Evolutionary conservation across 2,888 invertebrate species (phyloP).

Genomic region (Drosophila kambysellisi): DNA sequence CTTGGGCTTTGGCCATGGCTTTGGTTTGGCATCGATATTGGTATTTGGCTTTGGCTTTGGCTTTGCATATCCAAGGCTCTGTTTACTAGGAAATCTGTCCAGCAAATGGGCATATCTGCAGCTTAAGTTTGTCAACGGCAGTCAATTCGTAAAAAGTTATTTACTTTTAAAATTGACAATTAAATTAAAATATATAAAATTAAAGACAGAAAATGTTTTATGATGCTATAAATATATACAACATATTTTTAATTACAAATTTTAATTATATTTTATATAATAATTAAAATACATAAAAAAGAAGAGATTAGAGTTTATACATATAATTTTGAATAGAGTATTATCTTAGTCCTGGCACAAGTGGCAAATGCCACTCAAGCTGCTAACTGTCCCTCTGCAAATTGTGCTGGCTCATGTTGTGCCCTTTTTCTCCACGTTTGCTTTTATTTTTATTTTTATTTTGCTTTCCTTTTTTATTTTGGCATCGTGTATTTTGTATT

Average conservation of each 20-base stretch:
- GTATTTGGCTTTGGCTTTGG: slow-evolving; percentile 23
- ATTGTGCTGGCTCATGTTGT: slow-evolving; percentile 45
- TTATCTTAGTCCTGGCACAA: not conserved
- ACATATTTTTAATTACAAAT: not conserved
- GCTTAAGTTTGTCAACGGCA: not conserved
- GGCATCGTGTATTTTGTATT: slow-evolving; percentile 38
- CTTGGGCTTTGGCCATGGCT: slow-evolving; percentile 8
- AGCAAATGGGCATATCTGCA: not conserved
- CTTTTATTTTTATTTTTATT: slow-evolving; percentile 3
- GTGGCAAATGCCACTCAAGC: not conserved
- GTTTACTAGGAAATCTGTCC: not conserved
- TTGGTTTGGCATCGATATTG: slow-evolving; percentile 17
- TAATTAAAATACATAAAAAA: too few relatives aligned
- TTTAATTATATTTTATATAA: not conserved
- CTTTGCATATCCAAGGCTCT: slow-evolving; percentile 22
- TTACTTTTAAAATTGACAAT: not conserved
- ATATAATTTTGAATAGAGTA: slow-evolving; percentile 19
- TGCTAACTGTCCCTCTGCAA: slow-evolving; percentile 21
- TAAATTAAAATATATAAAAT: not conserved
- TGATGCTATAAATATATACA: not conserved
- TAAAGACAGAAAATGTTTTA: not conserved
- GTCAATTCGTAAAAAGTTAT: not conserved
- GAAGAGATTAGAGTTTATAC: not conserved
- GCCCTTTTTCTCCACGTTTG: slow-evolving; percentile 6
- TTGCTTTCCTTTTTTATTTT: not conserved